Evolutionary conservation across 2,888 invertebrate genomes (phyloP), one percentile per base, ranked within the genome.

Genomic region (Azorinus chamasolen): DNA sequence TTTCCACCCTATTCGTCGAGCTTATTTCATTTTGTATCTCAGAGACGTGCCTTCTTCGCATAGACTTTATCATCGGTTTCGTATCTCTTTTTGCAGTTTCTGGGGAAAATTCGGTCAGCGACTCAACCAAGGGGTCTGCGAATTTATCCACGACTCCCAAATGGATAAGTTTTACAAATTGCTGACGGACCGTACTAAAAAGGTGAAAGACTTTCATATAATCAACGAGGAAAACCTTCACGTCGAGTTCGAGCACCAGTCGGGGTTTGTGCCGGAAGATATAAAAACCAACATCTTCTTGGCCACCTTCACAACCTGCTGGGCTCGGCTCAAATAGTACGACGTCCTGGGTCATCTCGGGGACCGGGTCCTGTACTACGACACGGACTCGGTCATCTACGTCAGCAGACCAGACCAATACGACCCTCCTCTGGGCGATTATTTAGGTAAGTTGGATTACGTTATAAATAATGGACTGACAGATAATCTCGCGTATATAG

Each of bases 361-460:
- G 2, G 25, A 27, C 12, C 14, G 51, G 14, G 69, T 62, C 1
- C 50, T 69, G 14, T 68, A 74, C 43, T 55, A 41, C 32, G 92
- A 93, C 55, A 93, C 93, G 0, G 92, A 93, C 66, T 88, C 87
- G 0, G 84, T 92, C 4, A 88, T 93, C 43, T 92, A 85, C 64
- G 65, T 82, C 16, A 46, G 50, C 18, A 22, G 50, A 22, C 43
- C 48, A 0, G 73, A 48, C 0, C 59, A 69, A 18, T 57, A 57
- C 57, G 45, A 69, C 37, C 62, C 61, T 16, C 16, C 37, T 16
- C 0, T 37, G 5, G 83, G 76, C 3, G 62, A 65, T 22, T 72
- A 57, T 27, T 46, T 82, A 4, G 57, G 57, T 48, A 24, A 14
- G 18, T 48, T 48, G 18, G 10, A 18, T 48, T 48, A 14, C n/a